A percentile compares a stretch with the other conserved stretches of the same genome.
Conservation (phyloP, 2,888 invertebrate species). For the Emmelina monodactyla region DNA sequence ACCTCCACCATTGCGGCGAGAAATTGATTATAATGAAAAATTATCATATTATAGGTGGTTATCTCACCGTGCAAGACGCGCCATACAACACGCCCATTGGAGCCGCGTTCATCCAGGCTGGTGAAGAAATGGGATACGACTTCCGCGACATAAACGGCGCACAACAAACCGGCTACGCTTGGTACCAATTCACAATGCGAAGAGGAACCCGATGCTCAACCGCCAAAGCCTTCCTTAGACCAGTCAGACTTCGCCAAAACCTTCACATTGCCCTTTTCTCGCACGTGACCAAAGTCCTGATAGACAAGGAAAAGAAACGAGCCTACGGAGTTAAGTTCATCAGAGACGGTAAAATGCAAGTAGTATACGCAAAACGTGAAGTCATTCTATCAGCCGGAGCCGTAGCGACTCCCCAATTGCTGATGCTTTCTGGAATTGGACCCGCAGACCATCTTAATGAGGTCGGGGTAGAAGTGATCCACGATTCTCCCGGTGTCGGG, state of each 20-base stretch:
- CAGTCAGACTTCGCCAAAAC: slow-evolving; percentile 78
- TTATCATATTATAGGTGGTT: slow-evolving; percentile 77
- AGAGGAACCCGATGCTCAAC: slow-evolving; percentile 83
- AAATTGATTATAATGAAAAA: too few relatives aligned
- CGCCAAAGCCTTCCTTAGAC: slow-evolving; percentile 85
- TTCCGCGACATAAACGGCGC: slow-evolving; percentile 85
- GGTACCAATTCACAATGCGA: slow-evolving; percentile 90
- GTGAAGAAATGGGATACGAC: slow-evolving; percentile 92
- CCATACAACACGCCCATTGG: slow-evolving; percentile 86
- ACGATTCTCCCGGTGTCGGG: slow-evolving; percentile 84
- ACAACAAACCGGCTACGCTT: slow-evolving; percentile 85
- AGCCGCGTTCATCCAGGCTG: slow-evolving; percentile 85
- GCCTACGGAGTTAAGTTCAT: slow-evolving; percentile 84
- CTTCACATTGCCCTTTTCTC: slow-evolving; percentile 83
- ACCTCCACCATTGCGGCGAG: too few relatives aligned
- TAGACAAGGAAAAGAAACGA: slow-evolving; percentile 73
- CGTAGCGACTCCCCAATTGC: slow-evolving; percentile 88
- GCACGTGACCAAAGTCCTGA: slow-evolving; percentile 79
- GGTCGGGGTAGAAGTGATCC: slow-evolving; percentile 75
- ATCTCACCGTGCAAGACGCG: slow-evolving; percentile 77
- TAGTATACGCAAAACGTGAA: slow-evolving; percentile 76
- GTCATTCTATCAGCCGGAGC: slow-evolving; percentile 90
- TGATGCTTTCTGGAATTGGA: slow-evolving; percentile 91
- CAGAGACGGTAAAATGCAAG: slow-evolving; percentile 68
- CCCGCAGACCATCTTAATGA: slow-evolving; percentile 76